These are phyloP conservation scores for Sebastes fasciatus DNA, from an alignment of 2,113 vertebrate genomes.

Conservation along the genomic window DNA sequence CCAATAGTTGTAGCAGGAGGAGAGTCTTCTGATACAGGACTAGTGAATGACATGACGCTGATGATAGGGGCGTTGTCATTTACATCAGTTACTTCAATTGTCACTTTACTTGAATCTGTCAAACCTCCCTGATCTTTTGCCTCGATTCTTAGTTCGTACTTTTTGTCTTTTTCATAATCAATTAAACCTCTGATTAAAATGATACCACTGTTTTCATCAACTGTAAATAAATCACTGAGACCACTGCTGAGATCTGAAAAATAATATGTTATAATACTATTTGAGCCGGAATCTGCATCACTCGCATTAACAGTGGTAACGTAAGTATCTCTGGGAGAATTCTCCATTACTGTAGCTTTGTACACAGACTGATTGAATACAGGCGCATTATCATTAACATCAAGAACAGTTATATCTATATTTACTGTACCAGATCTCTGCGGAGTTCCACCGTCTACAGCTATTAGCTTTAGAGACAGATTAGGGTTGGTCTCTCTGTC, in stretches of 20 bases:
- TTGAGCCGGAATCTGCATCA: conserved; percentile 79
- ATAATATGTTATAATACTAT: too few relatives aligned
- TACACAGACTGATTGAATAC: conserved; percentile 73
- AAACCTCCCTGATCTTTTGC: conserved; percentile 71
- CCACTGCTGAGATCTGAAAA: too few relatives aligned
- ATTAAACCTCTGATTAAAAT: too few relatives aligned
- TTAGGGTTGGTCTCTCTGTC: too few relatives aligned
- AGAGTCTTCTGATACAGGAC: conserved; percentile 58
- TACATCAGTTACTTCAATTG: conserved; percentile 65
- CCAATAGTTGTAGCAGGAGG: conserved; percentile 59
- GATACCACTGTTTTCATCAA: too few relatives aligned
- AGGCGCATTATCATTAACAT: conserved; percentile 63
- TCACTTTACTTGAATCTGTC: conserved; percentile 57
- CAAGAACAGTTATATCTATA: conserved; percentile 78
- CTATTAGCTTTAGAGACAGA: too few relatives aligned
- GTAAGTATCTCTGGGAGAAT: conserved; percentile 64
- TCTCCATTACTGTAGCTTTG: conserved; percentile 77
- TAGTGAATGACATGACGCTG: conserved; percentile 59
- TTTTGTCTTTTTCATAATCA: conserved; percentile 56
- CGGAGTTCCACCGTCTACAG: conserved; percentile 73
- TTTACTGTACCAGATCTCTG: conserved; percentile 73
- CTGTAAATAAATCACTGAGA: too few relatives aligned
- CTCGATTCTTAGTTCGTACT: conserved; percentile 51
- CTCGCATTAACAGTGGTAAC: conserved; percentile 78
- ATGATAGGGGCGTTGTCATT: conserved; percentile 70